Evolutionary conservation across 2,797 vertebrate species (phyloP), one percentile per base, ranked within the genome.

Genomic region (Gallirallus australis): DNA sequence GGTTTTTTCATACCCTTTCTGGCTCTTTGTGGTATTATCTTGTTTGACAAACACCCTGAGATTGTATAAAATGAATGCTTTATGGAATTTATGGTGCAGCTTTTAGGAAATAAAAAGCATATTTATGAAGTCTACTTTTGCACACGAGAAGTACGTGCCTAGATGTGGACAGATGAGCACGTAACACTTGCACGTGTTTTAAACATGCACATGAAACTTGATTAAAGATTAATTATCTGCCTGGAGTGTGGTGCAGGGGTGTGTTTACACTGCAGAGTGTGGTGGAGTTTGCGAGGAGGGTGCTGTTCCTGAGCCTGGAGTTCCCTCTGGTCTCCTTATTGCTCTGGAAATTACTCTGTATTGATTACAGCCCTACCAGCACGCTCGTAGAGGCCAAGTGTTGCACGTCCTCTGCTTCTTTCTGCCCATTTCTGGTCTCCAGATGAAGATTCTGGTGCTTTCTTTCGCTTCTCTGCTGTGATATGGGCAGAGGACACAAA

Each of bases 41-140:
- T 56, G 50, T 95, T 96, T 95, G 92, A 93, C 82, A 94, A 72
- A 91, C 63, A 82, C 53, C 27, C 15, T 33, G n/a, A 83, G 76
- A 91, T 15, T 79, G 84, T 72, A 79, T 61, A 53, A 92, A 82
- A 69, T 23, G 40, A 85, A 76, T 40, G 48, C 60, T 76, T 83
- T 89, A 53, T 92, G 94, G 95, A 81, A 93, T 90, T 61, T 92
- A 91, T 80, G 80, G 81, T 50, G 35, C 91, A 91, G 89, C 77
- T 93, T 68, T 76, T 42, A 37, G 78, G 70, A 94, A 94, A 94
- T 90, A 73, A 92, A 77, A 89, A 93, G 66, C 89, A 85, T 37
- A 54, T 52, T 89, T 79, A 27, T 11, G 40, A 73, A 59, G 40
- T 18, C 71, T 64, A 12, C 47, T 61, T 64, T 70, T n/a, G 71